Evolutionary conservation across 2,797 vertebrate genomes (phyloP).

Genomic region (Coregonus ussuriensis): DNA sequence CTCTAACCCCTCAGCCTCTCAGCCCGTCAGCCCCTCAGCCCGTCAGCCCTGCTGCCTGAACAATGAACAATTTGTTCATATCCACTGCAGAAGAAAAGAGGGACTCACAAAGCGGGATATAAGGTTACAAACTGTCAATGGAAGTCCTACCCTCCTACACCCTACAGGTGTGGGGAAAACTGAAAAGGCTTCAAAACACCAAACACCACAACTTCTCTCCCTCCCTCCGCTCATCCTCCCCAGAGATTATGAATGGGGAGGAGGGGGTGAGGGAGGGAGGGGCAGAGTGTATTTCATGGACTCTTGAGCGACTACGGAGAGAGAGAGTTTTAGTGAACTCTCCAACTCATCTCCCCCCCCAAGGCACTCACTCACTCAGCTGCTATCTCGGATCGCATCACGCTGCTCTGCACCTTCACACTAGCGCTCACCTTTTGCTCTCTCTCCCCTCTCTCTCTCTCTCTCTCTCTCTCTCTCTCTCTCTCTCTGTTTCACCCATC

Average conservation of each 20-base stretch:
- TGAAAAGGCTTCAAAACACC: constrained; percentile 68
- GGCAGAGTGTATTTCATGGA: constrained; percentile 34
- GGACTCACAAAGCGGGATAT: constrained; percentile 75
- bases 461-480: constrained; percentile 5
- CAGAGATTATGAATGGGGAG: not conserved
- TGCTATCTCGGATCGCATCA: constrained; percentile 77
- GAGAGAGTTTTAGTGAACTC: constrained; percentile 49
- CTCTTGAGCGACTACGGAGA: constrained; percentile 43
- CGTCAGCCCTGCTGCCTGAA: constrained; percentile 62
- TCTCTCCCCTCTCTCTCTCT: constrained; percentile 37
- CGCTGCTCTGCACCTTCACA: constrained; percentile 75
- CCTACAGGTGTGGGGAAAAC: constrained; percentile 81
- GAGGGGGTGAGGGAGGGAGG: too few relatives aligned
- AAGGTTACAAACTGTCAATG: constrained; percentile 83
- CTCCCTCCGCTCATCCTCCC: not conserved
- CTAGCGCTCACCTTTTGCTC: constrained; percentile 57
- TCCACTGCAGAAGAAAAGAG: constrained; percentile 76
- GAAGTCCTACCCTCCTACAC: constrained; percentile 55
- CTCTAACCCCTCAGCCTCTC: too few relatives aligned
- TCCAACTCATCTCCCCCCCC: constrained; percentile 19
- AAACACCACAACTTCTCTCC: not conserved
- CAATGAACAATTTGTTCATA: constrained; percentile 83
- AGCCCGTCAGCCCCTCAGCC: constrained; percentile 40
- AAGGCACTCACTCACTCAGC: constrained; percentile 58
- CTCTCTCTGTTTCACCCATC: constrained; percentile 37